phyloP scores from a whole-genome alignment of 2,888 invertebrate species.

The Ophioninae sp. region DNA sequence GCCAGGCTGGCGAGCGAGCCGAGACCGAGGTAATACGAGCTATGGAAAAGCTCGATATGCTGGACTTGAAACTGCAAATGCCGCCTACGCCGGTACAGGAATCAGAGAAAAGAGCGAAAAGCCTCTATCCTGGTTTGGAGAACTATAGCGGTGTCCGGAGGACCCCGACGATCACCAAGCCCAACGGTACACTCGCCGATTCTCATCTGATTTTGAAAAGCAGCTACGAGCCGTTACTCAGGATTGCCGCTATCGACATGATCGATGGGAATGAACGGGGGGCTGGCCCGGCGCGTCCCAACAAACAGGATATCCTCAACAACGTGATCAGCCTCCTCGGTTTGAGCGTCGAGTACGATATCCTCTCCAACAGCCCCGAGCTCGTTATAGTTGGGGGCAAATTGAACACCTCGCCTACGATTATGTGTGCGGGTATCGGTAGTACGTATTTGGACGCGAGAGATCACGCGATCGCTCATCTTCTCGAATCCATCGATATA shows the following conservation, averaged over 20 bases:
- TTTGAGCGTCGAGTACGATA: neutral
- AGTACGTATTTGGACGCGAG: conserved; percentile 22
- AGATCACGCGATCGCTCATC: conserved; percentile 11
- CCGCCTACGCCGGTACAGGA: neutral
- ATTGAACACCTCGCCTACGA: conserved; percentile 26
- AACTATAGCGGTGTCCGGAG: neutral
- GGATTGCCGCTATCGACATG: neutral
- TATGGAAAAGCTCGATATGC: neutral
- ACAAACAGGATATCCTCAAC: neutral
- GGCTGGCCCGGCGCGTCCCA: neutral
- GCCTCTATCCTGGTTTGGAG: conserved; percentile 34
- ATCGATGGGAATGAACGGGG: neutral
- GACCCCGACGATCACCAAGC: neutral
- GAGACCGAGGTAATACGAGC: neutral
- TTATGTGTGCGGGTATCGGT: conserved; percentile 26
- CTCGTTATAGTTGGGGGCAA: neutral
- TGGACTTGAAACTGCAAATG: conserved; percentile 25
- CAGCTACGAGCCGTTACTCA: neutral
- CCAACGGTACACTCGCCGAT: neutral
- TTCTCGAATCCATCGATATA: conserved; percentile 25
- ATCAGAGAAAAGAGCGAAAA: conserved; percentile 21
- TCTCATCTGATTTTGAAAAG: conserved; percentile 20
- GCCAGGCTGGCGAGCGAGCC: neutral
- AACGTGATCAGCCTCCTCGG: conserved; percentile 5
- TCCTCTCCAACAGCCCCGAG: neutral